Base-by-base conservation (phyloP, 2,113 vertebrate species). In the Kobus ellipsiprymnus region DNA sequence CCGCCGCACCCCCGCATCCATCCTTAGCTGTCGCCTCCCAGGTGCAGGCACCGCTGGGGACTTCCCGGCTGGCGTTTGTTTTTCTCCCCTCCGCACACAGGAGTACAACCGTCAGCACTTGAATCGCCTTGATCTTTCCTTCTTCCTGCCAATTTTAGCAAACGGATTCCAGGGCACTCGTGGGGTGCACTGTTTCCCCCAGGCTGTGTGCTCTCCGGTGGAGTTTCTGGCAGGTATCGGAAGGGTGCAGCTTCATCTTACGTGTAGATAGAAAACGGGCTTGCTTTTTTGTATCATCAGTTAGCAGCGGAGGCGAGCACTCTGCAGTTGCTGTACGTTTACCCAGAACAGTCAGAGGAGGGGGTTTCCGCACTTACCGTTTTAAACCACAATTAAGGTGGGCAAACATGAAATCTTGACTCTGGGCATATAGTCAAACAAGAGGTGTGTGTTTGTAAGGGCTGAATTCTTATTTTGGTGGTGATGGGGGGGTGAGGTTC, bases 1-100 rank as follows among this genome's bases (percentile, higher is more conserved):
- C 96, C 71, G 84, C 92, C 87, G 88, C 94, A 30, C 40, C 80
- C 97, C 95, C 27, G 93, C 95, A 90, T 78, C 94, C 95, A 46
- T 81, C 97, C 96, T 91, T 67, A 25, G 96, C 97, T 6, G 97
- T 50, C 91, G 62, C 81, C 91, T 96, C 96, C 85, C 91, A 90
- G 97, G 98, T 95, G 94, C 94, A 19, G 59, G 93, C 96, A 54
- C 97, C 95, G 1, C 88, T 29, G 87, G 92, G 92, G 95, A 97
- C 95, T 95, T 94, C 86, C 96, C 21, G 86, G 95, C 60, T 92
- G 52, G 97, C 98, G 36, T 85, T 77, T 67, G 74, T 88, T 44
- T n/a, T 27, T 23, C 15, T 10, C 14, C 19, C 19, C 16, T 46
- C 55, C 23, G 52, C 80, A 14, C 7, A 30, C 6, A 52, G 30